Evolutionary conservation across 2,113 vertebrate species (phyloP), one percentile per base, ranked within the genome.

Genomic region (Coptodon rendalli): DNA sequence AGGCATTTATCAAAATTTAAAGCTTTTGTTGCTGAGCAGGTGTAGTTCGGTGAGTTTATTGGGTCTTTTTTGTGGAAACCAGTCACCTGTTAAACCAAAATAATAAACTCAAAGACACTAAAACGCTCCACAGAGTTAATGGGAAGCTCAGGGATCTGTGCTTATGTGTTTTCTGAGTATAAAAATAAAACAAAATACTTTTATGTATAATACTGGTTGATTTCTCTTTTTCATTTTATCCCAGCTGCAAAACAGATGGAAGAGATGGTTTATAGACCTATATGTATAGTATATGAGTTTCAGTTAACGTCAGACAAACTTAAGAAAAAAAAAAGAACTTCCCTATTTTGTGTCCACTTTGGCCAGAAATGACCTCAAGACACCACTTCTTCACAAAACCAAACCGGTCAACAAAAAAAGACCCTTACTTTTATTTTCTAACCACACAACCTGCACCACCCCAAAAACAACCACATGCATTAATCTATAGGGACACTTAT

Each of bases 401-500:
- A 54, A 54, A 79, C 22, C 22, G 29, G n/a, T 5, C 14, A 13
- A 40, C 63, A 52, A 29, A 84, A 84, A 53, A 78, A 34, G n/a
- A 38, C 19, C 16, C 40, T 53, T 22, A 3, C 16, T 84, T 87
- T 73, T 48, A 81, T 68, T 85, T 53, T 27, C 22, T 45, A 45
- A 45, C 76, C 59, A 50, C 56, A 71, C 43, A 82, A 79, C 45
- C 80, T 66, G 36, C 82, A 82, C 79, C 86, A 38, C 81, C 86
- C 85, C 40, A 48, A 87, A 92, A 89, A 79, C 50, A 78, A 81
- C 88, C 54, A 53, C 45, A 16, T 84, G 40, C 50, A 45, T 45
- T 92, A 90, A 91, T 88, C 45, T 56, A 83, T 68, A 61, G 59
- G 63, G 91, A 93, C 87, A 87, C 45, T 82, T 82, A 84, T 83